Evolutionary conservation across 2,113 vertebrate genomes (phyloP), one percentile per base, ranked within the genome.

Genomic region (Syngnathus floridae): DNA sequence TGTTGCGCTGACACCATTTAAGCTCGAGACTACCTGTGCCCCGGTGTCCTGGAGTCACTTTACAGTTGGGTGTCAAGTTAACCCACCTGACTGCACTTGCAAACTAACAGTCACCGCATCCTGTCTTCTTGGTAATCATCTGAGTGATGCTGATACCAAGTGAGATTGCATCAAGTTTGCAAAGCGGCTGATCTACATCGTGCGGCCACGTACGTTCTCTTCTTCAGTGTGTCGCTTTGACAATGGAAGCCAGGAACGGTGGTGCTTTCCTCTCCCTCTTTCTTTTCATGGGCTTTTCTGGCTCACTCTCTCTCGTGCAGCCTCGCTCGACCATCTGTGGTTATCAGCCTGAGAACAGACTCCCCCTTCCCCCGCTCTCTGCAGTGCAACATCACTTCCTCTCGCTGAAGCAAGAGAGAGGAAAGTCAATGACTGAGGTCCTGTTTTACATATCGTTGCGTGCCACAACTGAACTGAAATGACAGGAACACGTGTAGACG

Each of bases 381-480:
- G 72, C 87, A 86, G 76, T 81, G 85, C 74, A 75, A 62, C 77
- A 86, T 88, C 90, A 92, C 92, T 95, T 97, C 95, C 95, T 94
- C 91, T 93, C 77, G 54, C 75, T 66, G 52, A 82, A 81, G 66
- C 77, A 82, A 73, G 86, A 76, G 52, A 77, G 70, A 72, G 64
- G 75, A 72, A 79, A 1, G 35, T 59, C 73, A 61, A 78, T 78
- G 73, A 85, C 59, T 35, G 62, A 71, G 71, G 70, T 71, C 46
- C 74, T 69, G 67, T 66, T 77, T 81, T 79, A 68, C 76, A 77
- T 77, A 77, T 38, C 57, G 13, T 31, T 64, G 52, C 67, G 63
- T 35, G 16, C 54, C 13, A 17, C 62, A 68, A 60, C 68, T 66
- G 63, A 63, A 63, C 22, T 52, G 46, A 22, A 66, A 38, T 57